Base-by-base conservation (phyloP, 2,113 vertebrate species). In the Brachyhypopomus gauderio region DNA sequence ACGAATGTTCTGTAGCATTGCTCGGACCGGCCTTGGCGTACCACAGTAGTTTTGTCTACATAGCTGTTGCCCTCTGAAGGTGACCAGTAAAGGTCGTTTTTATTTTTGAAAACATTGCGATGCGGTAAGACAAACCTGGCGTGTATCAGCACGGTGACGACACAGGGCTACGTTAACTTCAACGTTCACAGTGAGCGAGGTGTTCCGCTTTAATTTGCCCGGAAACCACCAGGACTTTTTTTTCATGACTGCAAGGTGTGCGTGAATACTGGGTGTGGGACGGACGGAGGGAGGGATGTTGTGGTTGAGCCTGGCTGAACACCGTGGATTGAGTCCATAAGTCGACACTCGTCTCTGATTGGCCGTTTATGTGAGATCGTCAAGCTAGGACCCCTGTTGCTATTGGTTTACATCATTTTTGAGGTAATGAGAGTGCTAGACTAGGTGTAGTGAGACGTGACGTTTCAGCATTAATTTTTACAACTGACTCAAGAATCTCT, bases 81-180 rank as follows among this genome's bases (percentile, higher is more conserved):
- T 93, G 91, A 93, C 91, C 90, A 91, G 85, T 78, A 92, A 92
- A 92, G 93, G 91, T 93, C 92, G 89, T 92, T 91, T 87, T 85
- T 84, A 86, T 66, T 83, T 84, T 80, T 73, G 73, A 84, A 87
- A 88, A 76, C 75, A 30, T 52, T 77, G 83, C 83, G 56, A 34
- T 77, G 77, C 79, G 9, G 11, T 14, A 36, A 27, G 25, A 78
- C 36, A 75, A 30, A 56, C 27, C 71, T 80, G 52, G 55, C 34
- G 60, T 36, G 76, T 20, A 60, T 17, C 59, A 30, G 14, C 30
- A 52, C 60, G 3, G 81, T 56, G 58, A 82, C 55, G 55, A 78
- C 34, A 80, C 36, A 72, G 34, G 71, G 36, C 78, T 48, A 23
- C 71, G 38, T 48, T 62, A 77, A 81, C 67, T 81, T 77, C n/a